A percentile compares a stretch with the other conserved stretches of the same genome.
Evolutionary conservation across 1,140 invertebrate species (phyloP).

Genomic region (Ips nitidus): DNA sequence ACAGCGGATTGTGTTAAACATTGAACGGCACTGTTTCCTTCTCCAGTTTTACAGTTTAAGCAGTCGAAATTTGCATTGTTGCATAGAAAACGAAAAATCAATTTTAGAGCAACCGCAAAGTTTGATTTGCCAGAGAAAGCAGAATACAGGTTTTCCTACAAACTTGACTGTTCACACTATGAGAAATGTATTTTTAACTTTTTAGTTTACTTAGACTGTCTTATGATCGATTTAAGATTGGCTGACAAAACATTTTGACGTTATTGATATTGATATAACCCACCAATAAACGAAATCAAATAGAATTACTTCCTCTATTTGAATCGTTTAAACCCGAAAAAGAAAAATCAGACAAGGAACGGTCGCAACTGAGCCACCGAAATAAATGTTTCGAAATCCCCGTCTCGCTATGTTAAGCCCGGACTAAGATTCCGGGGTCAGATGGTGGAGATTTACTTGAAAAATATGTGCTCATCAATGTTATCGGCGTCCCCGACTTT

Average conservation of each 20-base stretch:
- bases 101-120: constrained; percentile 2
- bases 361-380: constrained; percentile 30
- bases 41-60: background rate
- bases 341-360: constrained; percentile 24
- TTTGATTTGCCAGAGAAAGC: too few species aligned
- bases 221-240: too few species aligned
- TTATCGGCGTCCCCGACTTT: constrained; percentile 32
- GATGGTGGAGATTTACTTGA: constrained; percentile 35
- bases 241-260: too few species aligned
- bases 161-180: too few species aligned
- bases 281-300: background rate
- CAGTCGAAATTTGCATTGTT: background rate
- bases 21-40: background rate
- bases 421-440: constrained; percentile 31
- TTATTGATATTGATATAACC: too few species aligned
- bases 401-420: constrained; percentile 20
- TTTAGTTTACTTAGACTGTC: too few species aligned
- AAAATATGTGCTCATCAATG: constrained; percentile 37
- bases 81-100: constrained; percentile 10
- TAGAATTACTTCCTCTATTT: background rate
- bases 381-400: constrained; percentile 31
- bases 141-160: too few species aligned
- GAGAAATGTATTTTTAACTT: too few species aligned
- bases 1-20: background rate
- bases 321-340: constrained; percentile 1